Base-by-base conservation (phyloP, 1,140 invertebrate species). In the Micrasema longulum region DNA sequence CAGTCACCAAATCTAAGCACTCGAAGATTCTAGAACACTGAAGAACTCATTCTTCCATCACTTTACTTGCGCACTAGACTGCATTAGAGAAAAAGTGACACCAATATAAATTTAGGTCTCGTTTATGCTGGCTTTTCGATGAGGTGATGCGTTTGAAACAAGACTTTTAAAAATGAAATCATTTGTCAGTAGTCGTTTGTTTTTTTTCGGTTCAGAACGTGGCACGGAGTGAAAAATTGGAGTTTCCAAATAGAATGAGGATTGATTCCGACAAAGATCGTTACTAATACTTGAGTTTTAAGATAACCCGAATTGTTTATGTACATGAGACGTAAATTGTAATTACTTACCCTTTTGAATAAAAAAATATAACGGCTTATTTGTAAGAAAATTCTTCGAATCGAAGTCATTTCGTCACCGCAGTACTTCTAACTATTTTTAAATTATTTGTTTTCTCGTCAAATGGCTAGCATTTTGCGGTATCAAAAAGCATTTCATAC, bases 141-240 rank as follows among this genome's bases (percentile, higher is more conserved):
- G 45, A 65, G 64, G 31, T 38, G 47, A 50, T 53, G 48, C 48
- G 64, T 55, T 43, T 18, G n/a, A 16, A 26, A 52, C 48, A 23
- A 68, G 26, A 68, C 50, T 53, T 57, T 68, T 20, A 26, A 62
- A 60, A 62, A 70, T 60, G 36, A 41, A 48, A 50, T 60, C 68
- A 63, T 70, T 70, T 70, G 67, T 69, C 67, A 69, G 31, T 35
- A 60, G 68, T 63, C 55, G n/a, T n/a, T 62, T 38, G 31, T 70
- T 70, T 70, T 66, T 45, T 66, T 14, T 66, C 36, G 63, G 35
- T 66, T 16, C 31, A 16, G 36, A 36, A 36, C 41, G 16, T 38
- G 53, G 45, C 18, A 12, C 18, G 11, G 67, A 57, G 45, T 55
- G 55, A 60, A 60, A 67, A 67, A 53, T 52, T 55, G 47, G 10